Percentiles rank a stretch among this genome's conserved stretches.
Evolutionary conservation across 2,113 vertebrate species (phyloP).

Genomic region (Paramormyrops kingsleyae): DNA sequence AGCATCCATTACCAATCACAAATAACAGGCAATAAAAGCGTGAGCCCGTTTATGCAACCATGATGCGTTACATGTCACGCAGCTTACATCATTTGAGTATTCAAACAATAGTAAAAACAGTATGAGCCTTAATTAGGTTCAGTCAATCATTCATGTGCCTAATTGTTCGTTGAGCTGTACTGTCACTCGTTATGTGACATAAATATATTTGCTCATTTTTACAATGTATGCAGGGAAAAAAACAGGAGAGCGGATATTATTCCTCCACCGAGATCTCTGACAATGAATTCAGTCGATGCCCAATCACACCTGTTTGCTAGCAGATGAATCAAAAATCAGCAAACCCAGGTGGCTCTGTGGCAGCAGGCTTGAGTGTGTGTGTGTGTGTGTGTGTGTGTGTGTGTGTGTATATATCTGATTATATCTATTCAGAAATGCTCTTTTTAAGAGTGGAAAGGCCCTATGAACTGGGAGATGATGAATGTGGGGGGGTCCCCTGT

Average conservation of each 20-base stretch:
- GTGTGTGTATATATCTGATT: neutral
- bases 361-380: neutral
- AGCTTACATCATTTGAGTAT: neutral
- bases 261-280: neutral
- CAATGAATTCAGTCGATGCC: neutral
- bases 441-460: neutral
- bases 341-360: neutral
- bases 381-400: neutral
- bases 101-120: neutral
- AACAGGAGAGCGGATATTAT: neutral
- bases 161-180: neutral
- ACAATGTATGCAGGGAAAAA: neutral
- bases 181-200: neutral
- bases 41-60: neutral
- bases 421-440: neutral
- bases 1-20: neutral
- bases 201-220: neutral
- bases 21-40: neutral
- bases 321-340: neutral
- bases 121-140: neutral
- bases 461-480: neutral
- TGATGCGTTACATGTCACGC: neutral
- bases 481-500: neutral
- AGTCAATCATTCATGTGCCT: neutral
- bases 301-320: neutral